Evolutionary conservation across 2,797 vertebrate genomes (phyloP).

Genomic region (Enteromius afrohamiltoni): DNA sequence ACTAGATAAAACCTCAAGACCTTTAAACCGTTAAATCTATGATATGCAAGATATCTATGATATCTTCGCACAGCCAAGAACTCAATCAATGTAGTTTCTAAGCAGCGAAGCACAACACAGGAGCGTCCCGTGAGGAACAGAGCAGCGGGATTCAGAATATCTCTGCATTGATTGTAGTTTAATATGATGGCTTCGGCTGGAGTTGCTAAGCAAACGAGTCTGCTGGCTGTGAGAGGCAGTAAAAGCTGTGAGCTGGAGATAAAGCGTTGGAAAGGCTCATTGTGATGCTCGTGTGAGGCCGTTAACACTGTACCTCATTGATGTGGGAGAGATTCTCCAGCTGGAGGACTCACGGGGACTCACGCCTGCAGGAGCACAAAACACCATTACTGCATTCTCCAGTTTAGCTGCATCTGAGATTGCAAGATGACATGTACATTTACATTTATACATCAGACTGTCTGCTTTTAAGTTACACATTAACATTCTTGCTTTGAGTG

Average conservation of each 20-base stretch:
- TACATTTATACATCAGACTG: background rate
- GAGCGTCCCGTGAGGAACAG: background rate
- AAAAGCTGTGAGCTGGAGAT: constrained; percentile 31
- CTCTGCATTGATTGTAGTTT: constrained; percentile 1
- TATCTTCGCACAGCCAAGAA: background rate
- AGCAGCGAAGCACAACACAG: constrained; percentile 37
- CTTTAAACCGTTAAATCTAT: background rate
- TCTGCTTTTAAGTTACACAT: too few species aligned
- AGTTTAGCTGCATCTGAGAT: background rate
- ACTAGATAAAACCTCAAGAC: background rate
- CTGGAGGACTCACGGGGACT: constrained; percentile 30
- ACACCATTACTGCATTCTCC: background rate
- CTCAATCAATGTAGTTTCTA: constrained; percentile 36
- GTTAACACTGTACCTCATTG: constrained; percentile 53
- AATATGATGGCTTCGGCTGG: background rate
- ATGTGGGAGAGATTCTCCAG: constrained; percentile 42
- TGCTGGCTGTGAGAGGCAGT: constrained; percentile 12
- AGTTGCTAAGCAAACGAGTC: constrained; percentile 21
- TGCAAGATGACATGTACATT: background rate
- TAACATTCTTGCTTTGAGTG: too few species aligned
- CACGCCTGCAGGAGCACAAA: constrained; percentile 27
- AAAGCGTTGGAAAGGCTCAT: constrained; percentile 30
- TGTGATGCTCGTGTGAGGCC: background rate
- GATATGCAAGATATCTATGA: background rate
- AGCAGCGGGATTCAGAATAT: constrained; percentile 11